These are phyloP conservation scores for Serinus canaria DNA, from an alignment of 2,113 vertebrate species.

Conservation along the genomic window DNA sequence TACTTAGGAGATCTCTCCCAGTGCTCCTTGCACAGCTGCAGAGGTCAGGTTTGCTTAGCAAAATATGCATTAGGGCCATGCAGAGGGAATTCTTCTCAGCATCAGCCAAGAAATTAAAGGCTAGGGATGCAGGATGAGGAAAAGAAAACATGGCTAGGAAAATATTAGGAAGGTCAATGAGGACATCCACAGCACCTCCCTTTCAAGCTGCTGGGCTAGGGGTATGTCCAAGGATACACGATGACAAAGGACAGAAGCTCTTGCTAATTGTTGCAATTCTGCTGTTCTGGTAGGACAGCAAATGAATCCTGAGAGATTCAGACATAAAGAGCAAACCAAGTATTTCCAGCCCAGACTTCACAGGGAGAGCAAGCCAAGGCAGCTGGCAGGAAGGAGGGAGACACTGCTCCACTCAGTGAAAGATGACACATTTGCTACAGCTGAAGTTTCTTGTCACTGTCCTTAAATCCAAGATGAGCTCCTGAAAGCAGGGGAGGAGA, in stretches of 20 bases:
- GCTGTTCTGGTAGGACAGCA: background rate
- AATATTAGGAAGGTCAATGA: background rate
- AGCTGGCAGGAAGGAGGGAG: background rate
- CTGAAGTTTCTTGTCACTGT: background rate
- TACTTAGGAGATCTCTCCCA: background rate
- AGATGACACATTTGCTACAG: background rate
- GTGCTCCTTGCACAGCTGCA: background rate
- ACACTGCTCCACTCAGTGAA: accelerated
- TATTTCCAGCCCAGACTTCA: background rate
- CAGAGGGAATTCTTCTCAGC: background rate
- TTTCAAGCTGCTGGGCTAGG: background rate
- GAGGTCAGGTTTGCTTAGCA: background rate
- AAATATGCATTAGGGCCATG: background rate
- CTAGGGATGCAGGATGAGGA: background rate
- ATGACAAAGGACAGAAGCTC: background rate
- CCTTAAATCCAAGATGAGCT: background rate
- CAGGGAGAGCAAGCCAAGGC: background rate
- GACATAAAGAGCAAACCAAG: background rate
- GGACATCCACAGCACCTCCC: background rate
- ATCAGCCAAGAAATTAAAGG: background rate
- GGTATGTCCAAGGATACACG: background rate
- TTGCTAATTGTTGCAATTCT: background rate
- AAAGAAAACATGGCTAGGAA: background rate
- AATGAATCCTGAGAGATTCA: background rate
- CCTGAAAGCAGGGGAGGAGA: background rate